These are phyloP conservation scores for Xerus rutilus DNA, from an alignment of 2,797 vertebrate genomes.

Conservation along the genomic window DNA sequence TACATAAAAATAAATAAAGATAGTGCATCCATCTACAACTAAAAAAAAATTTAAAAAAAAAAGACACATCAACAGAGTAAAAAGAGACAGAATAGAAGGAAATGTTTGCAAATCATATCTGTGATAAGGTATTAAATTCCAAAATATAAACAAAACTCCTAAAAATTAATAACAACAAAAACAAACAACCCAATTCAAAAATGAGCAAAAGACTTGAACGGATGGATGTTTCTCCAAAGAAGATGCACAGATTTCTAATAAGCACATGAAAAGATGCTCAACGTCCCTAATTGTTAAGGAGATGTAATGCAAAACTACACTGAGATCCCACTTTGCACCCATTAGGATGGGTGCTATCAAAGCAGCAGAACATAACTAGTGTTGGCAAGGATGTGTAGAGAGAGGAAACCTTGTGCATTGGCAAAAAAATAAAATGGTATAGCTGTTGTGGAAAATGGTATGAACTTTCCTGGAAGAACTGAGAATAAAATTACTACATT, in stretches of 20 bases:
- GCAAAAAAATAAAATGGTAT: not conserved
- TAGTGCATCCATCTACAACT: too few species aligned
- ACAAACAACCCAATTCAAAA: not conserved
- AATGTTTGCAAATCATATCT: not conserved
- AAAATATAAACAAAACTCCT: not conserved
- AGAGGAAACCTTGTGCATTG: not conserved
- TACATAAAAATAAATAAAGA: too few species aligned
- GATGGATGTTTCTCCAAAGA: too few species aligned
- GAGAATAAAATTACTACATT: not conserved
- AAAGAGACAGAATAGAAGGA: not conserved
- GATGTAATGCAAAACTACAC: too few species aligned
- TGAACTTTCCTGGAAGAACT: too few species aligned
- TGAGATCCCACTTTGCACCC: too few species aligned
- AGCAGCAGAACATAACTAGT: not conserved
- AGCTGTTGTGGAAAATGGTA: not conserved
- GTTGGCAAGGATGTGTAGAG: not conserved
- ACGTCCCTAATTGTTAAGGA: too few species aligned
- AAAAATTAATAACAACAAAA: not conserved
- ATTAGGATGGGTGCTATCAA: too few species aligned
- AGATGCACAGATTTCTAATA: too few species aligned
- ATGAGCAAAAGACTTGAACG: not conserved
- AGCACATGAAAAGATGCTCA: too few species aligned
- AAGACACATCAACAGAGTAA: not conserved
- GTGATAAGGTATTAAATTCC: not conserved
- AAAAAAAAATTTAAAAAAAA: not conserved